A percentile compares a stretch with the other conserved stretches of the same genome.
These are phyloP conservation scores for Chionomys nivalis DNA, from an alignment of 2,113 vertebrate species.

Conservation along the genomic window DNA sequence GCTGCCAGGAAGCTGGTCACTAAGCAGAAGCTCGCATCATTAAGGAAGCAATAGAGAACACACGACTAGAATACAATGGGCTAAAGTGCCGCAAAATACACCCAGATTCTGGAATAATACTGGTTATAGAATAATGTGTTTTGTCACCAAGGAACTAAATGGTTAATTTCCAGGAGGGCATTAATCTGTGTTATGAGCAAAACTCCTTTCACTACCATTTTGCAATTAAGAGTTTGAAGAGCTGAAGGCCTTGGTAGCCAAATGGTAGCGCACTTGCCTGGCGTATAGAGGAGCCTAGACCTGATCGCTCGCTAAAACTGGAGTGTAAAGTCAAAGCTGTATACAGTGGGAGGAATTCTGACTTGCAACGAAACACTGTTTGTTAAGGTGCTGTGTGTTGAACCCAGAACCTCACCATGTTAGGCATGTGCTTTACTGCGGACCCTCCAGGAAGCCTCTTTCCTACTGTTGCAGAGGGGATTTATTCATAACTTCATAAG, in stretches of 20 bases:
- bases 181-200: background rate
- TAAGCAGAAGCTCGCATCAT: background rate
- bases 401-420: background rate
- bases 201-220: background rate
- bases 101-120: background rate
- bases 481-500: conserved; percentile 1
- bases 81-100: background rate
- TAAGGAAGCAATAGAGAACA: background rate
- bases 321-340: background rate
- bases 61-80: background rate
- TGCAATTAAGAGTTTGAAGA: conserved; percentile 52
- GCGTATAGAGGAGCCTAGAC: background rate
- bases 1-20: background rate
- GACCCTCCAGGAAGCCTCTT: background rate
- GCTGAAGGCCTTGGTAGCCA: background rate
- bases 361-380: background rate
- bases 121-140: conserved; percentile 20
- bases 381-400: background rate
- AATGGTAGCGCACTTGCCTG: background rate
- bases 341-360: background rate
- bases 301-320: background rate
- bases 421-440: background rate
- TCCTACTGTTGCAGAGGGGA: background rate
- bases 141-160: conserved; percentile 23
- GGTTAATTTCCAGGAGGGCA: background rate